Conservation (phyloP, 1,140 invertebrate species). For the Ladona fulva region DNA sequence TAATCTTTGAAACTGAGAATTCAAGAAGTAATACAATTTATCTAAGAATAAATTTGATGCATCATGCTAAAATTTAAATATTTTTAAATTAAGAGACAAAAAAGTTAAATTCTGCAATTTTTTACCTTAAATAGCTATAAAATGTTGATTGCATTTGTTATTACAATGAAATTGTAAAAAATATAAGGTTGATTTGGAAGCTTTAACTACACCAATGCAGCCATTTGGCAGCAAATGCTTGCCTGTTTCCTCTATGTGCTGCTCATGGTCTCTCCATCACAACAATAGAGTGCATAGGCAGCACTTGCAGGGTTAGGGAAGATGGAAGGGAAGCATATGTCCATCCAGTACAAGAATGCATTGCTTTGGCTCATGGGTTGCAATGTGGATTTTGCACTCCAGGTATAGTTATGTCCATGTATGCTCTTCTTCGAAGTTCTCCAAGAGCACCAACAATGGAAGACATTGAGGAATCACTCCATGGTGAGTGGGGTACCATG, state of each 20-base stretch:
- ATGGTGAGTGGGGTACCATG: slow-evolving; percentile 53
- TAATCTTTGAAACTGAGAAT: no score
- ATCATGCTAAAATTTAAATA: no score
- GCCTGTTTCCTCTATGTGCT: slow-evolving; percentile 71
- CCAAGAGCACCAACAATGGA: slow-evolving; percentile 47
- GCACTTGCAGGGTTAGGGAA: slow-evolving; percentile 44
- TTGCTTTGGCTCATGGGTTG: slow-evolving; percentile 78
- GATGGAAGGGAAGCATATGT: slow-evolving; percentile 43
- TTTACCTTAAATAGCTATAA: no score
- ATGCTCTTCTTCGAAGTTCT: slow-evolving; percentile 59
- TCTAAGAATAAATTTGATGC: no score
- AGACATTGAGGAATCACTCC: slow-evolving; percentile 73
- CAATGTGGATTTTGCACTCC: slow-evolving; percentile 90
- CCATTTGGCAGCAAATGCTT: slow-evolving; percentile 83
- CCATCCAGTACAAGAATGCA: slow-evolving; percentile 76
- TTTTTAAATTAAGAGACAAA: no score
- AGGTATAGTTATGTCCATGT: slow-evolving; percentile 93
- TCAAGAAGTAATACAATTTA: no score
- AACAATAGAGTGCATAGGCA: slow-evolving; percentile 82
- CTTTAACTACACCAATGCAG: slow-evolving; percentile 37
- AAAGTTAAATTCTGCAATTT: no score
- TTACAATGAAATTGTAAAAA: no score
- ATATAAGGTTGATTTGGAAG: no score
- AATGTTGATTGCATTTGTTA: no score
- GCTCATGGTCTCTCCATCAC: slow-evolving; percentile 78